phyloP scores from a whole-genome alignment of 2,797 vertebrate species.

The Cichlasoma orientale region DNA sequence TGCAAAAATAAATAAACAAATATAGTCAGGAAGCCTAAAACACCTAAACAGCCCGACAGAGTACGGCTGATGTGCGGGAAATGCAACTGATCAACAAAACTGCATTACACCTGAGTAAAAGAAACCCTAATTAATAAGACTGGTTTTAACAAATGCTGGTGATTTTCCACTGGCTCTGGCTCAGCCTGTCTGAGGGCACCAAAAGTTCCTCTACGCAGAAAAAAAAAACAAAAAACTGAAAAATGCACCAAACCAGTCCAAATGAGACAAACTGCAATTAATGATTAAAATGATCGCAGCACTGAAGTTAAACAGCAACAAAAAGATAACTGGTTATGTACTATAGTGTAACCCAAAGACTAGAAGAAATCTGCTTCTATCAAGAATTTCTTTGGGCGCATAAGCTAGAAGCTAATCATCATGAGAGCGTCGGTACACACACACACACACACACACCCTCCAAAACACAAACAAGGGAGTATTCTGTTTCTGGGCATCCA shows the following conservation, averaged over 20 bases:
- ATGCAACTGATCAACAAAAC: neutral
- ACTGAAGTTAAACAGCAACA: neutral
- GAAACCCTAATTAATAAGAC: neutral
- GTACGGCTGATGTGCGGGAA: neutral
- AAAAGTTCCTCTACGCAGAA: neutral
- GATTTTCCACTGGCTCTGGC: neutral
- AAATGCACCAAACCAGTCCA: too few species aligned
- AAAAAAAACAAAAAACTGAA: too few species aligned
- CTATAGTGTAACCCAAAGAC: neutral
- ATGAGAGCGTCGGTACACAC: neutral
- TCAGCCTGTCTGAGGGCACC: neutral
- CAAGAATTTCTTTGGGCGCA: neutral
- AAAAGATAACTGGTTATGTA: neutral
- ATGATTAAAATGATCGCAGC: neutral
- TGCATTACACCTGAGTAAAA: neutral
- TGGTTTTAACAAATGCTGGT: neutral
- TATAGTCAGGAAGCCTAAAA: neutral
- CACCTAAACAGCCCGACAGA: neutral
- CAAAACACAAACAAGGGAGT: constrained; percentile 11
- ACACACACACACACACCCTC: neutral
- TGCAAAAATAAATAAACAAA: neutral
- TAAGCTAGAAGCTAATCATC: neutral
- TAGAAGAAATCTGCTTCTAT: neutral
- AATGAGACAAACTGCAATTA: neutral
- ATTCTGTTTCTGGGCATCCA: constrained; percentile 18